Conservation (phyloP, 2,113 vertebrate genomes). For the Oxygymnocypris stewartii region DNA sequence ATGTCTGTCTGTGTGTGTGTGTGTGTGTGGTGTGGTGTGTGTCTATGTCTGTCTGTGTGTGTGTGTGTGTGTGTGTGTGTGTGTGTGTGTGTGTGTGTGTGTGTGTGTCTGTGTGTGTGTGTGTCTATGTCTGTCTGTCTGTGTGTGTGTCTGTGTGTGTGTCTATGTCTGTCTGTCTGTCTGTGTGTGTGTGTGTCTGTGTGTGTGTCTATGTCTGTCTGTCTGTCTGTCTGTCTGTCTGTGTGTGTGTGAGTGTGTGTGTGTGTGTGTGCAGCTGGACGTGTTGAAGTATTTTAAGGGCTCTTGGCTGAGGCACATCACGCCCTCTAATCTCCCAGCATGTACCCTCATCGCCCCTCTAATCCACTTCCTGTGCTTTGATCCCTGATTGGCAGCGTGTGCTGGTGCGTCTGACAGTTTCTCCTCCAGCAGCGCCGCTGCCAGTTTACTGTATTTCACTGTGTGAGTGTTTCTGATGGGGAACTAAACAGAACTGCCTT, state of each 20-base stretch:
- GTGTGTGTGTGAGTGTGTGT: too few species aligned
- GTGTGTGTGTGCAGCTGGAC: constrained; percentile 44
- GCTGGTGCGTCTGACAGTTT: neutral
- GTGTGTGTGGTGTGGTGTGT: too few species aligned
- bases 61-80: too few species aligned
- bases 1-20: too few species aligned
- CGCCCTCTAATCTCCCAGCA: constrained; percentile 41
- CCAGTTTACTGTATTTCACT: constrained; percentile 17
- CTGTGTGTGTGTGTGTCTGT: too few species aligned
- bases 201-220: neutral
- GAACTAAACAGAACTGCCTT: neutral
- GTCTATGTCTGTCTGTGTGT: too few species aligned
- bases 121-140: too few species aligned
- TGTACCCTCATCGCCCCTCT: constrained; percentile 15
- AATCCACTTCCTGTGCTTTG: constrained; percentile 36
- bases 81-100: too few species aligned
- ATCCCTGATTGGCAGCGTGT: constrained; percentile 19
- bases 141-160: too few species aligned
- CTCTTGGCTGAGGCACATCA: constrained; percentile 26
- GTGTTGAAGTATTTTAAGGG: constrained; percentile 42
- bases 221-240: too few species aligned
- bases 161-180: too few species aligned
- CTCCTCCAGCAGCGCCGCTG: neutral
- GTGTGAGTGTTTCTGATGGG: neutral
- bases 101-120: neutral